Percentiles rank a stretch among this genome's conserved stretches.
These are phyloP conservation scores for Atherix ibis DNA, from an alignment of 2,888 invertebrate species.

Conservation along the genomic window DNA sequence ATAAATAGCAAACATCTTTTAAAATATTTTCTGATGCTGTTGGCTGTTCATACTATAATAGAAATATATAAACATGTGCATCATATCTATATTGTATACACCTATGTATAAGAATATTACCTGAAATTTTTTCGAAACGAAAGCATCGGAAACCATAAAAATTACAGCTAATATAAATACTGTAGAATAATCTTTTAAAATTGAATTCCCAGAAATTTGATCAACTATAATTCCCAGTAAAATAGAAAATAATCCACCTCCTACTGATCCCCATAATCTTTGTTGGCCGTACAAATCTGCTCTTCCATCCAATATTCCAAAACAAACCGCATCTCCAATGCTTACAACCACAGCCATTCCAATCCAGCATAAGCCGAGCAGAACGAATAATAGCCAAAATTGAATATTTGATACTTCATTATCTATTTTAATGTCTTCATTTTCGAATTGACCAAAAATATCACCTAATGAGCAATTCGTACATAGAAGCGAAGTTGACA, in stretches of 20 bases:
- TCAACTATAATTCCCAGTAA: slow-evolving; percentile 67
- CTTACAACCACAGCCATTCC: slow-evolving; percentile 77
- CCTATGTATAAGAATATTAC: too few relatives aligned
- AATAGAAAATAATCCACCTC: slow-evolving; percentile 67
- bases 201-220: slow-evolving; percentile 41
- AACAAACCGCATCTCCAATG: slow-evolving; percentile 79
- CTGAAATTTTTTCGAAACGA: slow-evolving; percentile 47
- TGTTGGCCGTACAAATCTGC: slow-evolving; percentile 72
- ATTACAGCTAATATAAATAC: slow-evolving; percentile 62
- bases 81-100: too few relatives aligned
- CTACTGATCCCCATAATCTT: slow-evolving; percentile 74
- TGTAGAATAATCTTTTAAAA: slow-evolving; percentile 56
- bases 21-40: slow-evolving; percentile 50
- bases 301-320: slow-evolving; percentile 58
- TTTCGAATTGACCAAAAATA: slow-evolving; percentile 12
- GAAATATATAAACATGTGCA: background rate
- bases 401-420: slow-evolving; percentile 36
- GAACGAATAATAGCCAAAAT: slow-evolving; percentile 63
- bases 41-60: slow-evolving; percentile 42
- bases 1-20: slow-evolving; percentile 48
- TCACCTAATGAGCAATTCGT: slow-evolving; percentile 23
- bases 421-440: slow-evolving; percentile 17
- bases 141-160: slow-evolving; percentile 47
- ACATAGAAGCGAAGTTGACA: too few relatives aligned
- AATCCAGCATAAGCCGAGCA: slow-evolving; percentile 66